phyloP scores from a whole-genome alignment of 1,140 invertebrate species.

The Heliconius himera region DNA sequence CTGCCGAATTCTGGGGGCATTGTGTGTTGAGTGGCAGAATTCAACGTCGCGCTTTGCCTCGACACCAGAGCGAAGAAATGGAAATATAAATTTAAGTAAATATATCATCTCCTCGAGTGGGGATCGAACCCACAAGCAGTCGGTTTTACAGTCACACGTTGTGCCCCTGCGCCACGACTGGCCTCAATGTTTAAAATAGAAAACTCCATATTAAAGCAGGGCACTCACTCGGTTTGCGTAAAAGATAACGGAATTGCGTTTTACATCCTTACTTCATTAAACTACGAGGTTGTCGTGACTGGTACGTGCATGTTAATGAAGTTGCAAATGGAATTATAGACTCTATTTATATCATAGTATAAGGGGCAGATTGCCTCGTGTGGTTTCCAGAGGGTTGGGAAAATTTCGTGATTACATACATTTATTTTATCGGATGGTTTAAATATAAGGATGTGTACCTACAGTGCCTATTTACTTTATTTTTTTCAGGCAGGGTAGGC shows the following conservation, averaged over 20 bases:
- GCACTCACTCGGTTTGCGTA: constrained; percentile 19
- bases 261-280: constrained; percentile 24
- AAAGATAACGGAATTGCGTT: constrained; percentile 24
- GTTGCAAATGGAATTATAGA: constrained; percentile 10
- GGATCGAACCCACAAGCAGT: no score
- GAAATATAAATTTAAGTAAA: no score
- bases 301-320: not conserved
- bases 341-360: not conserved
- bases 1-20: no score
- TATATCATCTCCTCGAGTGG: no score
- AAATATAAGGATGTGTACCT: not conserved
- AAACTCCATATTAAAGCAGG: not conserved
- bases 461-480: not conserved
- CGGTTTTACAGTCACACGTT: no score
- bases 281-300: constrained; percentile 15
- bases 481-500: no score
- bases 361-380: not conserved
- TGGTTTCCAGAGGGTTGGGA: not conserved
- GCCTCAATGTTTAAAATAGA: not conserved
- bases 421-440: constrained; percentile 11
- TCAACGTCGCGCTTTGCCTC: no score
- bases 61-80: no score
- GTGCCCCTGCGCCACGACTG: no score
- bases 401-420: constrained; percentile 16
- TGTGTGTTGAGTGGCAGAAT: no score